Evolutionary conservation across 2,888 invertebrate genomes (phyloP).

Genomic region (Lithodes maja): DNA sequence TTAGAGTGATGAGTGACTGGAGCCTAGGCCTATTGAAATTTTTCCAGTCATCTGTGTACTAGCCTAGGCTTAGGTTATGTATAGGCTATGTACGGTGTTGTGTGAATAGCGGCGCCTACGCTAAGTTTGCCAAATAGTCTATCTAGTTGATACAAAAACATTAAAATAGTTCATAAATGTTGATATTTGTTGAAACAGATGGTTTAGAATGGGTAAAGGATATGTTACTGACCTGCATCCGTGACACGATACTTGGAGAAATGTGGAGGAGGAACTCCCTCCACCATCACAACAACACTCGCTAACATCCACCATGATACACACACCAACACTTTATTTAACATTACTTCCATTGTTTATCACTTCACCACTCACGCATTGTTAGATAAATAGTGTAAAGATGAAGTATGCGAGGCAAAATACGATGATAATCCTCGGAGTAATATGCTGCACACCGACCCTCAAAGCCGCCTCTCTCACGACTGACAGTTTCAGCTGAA

Average conservation of each 20-base stretch:
- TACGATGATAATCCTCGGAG: neutral
- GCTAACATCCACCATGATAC: neutral
- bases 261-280: neutral
- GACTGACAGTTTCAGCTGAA: neutral
- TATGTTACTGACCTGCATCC: neutral
- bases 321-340: neutral
- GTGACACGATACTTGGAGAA: neutral
- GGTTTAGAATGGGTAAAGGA: no score
- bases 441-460: neutral
- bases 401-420: neutral
- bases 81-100: no score
- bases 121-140: no score
- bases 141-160: no score
- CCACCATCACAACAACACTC: neutral
- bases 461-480: conserved; percentile 6
- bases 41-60: no score
- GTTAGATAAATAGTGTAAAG: neutral
- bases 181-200: no score
- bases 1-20: no score
- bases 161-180: no score
- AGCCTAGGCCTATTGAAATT: no score
- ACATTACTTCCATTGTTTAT: neutral
- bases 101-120: no score
- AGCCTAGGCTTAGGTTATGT: no score
- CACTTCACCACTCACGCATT: conserved; percentile 11